Base-by-base conservation (phyloP, 2,113 vertebrate species). In the Mustelus asterias region DNA sequence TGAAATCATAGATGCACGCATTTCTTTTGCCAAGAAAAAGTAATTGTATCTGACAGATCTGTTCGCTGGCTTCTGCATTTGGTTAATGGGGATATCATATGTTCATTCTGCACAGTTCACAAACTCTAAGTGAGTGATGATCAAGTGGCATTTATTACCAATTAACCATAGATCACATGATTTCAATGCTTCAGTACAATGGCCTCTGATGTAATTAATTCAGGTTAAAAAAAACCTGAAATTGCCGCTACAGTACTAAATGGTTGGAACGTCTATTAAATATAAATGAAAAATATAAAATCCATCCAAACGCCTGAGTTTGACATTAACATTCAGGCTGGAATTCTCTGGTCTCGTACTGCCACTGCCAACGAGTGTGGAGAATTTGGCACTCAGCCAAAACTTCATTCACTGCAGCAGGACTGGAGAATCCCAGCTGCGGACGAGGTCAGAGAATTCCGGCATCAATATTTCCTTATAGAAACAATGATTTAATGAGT, bases 71-170 rank as follows among this genome's bases (percentile, higher is more conserved):
- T 92, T n/a, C 18, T n/a, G 54, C 58, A 60, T 63, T 92, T 92
- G 29, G 88, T 92, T 92, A 63, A 92, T 92, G 33, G 58, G 58
- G 88, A 92, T 65, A 93, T 93, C 60, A 93, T 65, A 93, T 93
- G 89, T 65, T 93, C 89, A 65, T 93, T 65, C 65, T 93, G 29
- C n/a, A 93, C 33, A n/a, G 58, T 93, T 93, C 89, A 93, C 16
- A 37, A 92, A 67, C 33, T 93, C n/a, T 20, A 93, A 65, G 20
- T 67, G n/a, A 93, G 89, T 65, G 60, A 93, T 93, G 89, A 65
- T 93, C 89, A 65, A 93, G 65, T 37, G 58, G 60, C 10, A 65
- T 92, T 93, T 93, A 65, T 65, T 93, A 65, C 89, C 80, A 60
- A 14, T 58, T 90, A 90, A 58, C 26, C 54, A 20, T 93, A 37